Conservation (phyloP, 1,140 invertebrate genomes). For the Coenobita brevimanus region DNA sequence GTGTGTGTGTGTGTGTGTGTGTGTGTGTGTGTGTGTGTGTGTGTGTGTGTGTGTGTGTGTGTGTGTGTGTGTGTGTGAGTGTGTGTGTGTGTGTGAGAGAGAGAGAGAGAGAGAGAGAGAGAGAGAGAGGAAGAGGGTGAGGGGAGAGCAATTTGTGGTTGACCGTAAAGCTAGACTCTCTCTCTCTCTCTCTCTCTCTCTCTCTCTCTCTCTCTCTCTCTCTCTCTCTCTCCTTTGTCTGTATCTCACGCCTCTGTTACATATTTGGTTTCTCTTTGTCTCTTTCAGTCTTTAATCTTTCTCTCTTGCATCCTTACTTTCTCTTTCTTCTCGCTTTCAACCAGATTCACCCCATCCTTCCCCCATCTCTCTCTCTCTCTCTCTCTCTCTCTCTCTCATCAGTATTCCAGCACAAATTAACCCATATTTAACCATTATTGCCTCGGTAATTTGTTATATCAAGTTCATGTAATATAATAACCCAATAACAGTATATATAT, state of each 20-base stretch:
- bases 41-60: not conserved
- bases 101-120: not conserved
- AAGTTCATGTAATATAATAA: too few species aligned
- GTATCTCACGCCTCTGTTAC: too few species aligned
- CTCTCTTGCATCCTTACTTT: too few species aligned
- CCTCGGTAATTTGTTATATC: too few species aligned
- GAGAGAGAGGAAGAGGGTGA: conserved; percentile 5
- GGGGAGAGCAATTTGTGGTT: not conserved
- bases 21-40: not conserved
- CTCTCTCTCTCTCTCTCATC: conserved; percentile 12
- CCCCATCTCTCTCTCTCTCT: not conserved
- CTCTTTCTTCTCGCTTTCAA: too few species aligned
- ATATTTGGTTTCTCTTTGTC: too few species aligned
- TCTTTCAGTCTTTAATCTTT: too few species aligned
- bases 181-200: conserved; percentile 7
- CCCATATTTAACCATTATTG: too few species aligned
- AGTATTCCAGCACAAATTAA: too few species aligned
- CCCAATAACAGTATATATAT: too few species aligned
- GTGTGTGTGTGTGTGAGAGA: not conserved
- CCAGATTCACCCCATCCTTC: not conserved
- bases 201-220: too few species aligned
- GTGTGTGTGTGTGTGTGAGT: not conserved
- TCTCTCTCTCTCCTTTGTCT: too few species aligned
- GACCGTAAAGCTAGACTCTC: not conserved
- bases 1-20: not conserved